phyloP scores from a whole-genome alignment of 2,113 vertebrate genomes.

The Mesoclemmys tuberculata region DNA sequence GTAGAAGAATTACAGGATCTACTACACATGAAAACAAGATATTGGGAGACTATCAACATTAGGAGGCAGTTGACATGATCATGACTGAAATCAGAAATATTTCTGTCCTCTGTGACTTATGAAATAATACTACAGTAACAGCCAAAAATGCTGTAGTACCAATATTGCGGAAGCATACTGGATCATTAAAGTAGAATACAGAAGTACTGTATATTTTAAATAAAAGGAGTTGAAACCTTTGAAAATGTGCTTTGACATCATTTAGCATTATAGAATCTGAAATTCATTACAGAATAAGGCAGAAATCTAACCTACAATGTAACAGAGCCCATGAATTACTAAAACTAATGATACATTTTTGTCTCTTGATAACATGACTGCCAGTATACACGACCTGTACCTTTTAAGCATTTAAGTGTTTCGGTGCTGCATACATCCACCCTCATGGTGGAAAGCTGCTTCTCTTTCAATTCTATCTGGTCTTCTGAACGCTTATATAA shows the following conservation, averaged over 20 bases:
- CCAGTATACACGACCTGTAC: conserved; percentile 48
- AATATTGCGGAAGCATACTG: not conserved
- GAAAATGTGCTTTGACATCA: not conserved
- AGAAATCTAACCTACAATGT: not conserved
- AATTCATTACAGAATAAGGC: not conserved
- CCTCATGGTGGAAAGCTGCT: conserved; percentile 91
- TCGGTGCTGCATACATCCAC: conserved; percentile 95
- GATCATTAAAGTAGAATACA: not conserved
- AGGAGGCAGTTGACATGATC: not conserved
- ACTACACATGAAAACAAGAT: not conserved
- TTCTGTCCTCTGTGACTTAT: not conserved
- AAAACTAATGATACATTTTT: fast-evolving
- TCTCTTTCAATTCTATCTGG: conserved; percentile 93
- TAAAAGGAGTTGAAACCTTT: not conserved
- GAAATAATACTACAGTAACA: not conserved
- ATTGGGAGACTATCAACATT: not conserved
- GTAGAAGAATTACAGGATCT: not conserved
- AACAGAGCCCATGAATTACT: not conserved
- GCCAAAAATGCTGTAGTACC: not conserved
- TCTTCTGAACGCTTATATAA: conserved; percentile 85
- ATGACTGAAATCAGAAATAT: not conserved
- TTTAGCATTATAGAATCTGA: not conserved
- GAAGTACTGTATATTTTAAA: not conserved
- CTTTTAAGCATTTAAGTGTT: conserved; percentile 96
- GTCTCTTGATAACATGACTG: fast-evolving